A percentile compares a stretch with the other conserved stretches of the same genome.
These are phyloP conservation scores for Steatocranus sp. DNA, from an alignment of 2,797 vertebrate genomes.

Conservation along the genomic window DNA sequence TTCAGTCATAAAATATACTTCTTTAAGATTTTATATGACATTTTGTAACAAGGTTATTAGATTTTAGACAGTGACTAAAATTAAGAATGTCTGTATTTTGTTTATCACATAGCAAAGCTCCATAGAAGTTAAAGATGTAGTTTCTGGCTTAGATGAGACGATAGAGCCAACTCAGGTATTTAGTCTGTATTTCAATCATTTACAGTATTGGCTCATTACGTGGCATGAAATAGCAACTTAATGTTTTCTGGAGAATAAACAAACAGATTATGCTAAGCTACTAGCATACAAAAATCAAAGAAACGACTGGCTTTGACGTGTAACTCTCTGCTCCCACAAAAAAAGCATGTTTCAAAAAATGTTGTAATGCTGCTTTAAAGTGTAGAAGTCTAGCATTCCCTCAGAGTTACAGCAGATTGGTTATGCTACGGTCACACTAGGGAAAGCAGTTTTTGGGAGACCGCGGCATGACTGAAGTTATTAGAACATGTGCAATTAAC, in stretches of 20 bases:
- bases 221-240: neutral
- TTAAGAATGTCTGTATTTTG: neutral
- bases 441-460: neutral
- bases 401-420: neutral
- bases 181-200: neutral
- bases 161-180: neutral
- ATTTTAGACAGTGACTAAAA: neutral
- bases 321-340: neutral
- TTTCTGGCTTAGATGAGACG: neutral
- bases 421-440: neutral
- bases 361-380: neutral
- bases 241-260: neutral
- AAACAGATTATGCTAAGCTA: neutral
- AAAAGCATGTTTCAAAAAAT: neutral
- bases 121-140: neutral
- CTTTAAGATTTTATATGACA: neutral
- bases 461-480: rapidly evolving
- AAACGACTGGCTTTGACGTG: rapidly evolving
- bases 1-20: neutral
- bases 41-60: neutral
- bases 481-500: neutral
- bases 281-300: neutral
- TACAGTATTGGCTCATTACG: neutral
- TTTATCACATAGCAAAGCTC: neutral
- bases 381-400: neutral